phyloP scores from a whole-genome alignment of 2,888 invertebrate genomes.

The Brachyptera risi region DNA sequence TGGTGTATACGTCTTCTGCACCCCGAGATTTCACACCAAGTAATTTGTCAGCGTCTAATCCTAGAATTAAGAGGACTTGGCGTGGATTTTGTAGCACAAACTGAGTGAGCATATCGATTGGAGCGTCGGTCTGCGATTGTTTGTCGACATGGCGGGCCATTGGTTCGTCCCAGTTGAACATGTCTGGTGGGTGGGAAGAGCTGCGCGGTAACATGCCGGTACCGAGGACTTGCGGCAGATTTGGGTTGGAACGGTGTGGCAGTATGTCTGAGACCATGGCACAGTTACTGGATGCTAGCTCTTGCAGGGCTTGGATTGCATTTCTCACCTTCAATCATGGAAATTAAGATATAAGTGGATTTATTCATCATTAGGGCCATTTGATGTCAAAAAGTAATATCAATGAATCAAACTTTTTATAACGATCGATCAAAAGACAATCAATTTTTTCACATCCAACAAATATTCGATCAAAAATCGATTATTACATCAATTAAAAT shows the following conservation, averaged over 20 bases:
- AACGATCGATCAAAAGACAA: too few relatives aligned
- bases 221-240: slow-evolving; percentile 53
- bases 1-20: slow-evolving; percentile 40
- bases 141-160: slow-evolving; percentile 38
- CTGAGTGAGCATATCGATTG: slow-evolving; percentile 56
- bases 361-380: too few relatives aligned
- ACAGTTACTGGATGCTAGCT: slow-evolving; percentile 62
- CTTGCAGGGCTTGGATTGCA: slow-evolving; percentile 79
- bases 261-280: slow-evolving; percentile 42
- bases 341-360: too few relatives aligned
- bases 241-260: slow-evolving; percentile 79
- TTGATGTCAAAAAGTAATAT: too few relatives aligned
- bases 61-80: slow-evolving; percentile 66
- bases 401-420: too few relatives aligned
- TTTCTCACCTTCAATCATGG: slow-evolving; percentile 61
- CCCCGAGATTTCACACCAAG: slow-evolving; percentile 37
- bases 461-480: too few relatives aligned
- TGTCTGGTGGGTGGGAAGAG: slow-evolving; percentile 81
- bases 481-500: too few relatives aligned
- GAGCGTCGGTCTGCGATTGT: slow-evolving; percentile 60
- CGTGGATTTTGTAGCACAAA: slow-evolving; percentile 70
- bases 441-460: too few relatives aligned
- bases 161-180: slow-evolving; percentile 66
- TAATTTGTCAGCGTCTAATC: slow-evolving; percentile 57
- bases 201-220: slow-evolving; percentile 64